Evolutionary conservation across 1,140 invertebrate genomes (phyloP).

Genomic region (Diabrotica undecimpunctata): DNA sequence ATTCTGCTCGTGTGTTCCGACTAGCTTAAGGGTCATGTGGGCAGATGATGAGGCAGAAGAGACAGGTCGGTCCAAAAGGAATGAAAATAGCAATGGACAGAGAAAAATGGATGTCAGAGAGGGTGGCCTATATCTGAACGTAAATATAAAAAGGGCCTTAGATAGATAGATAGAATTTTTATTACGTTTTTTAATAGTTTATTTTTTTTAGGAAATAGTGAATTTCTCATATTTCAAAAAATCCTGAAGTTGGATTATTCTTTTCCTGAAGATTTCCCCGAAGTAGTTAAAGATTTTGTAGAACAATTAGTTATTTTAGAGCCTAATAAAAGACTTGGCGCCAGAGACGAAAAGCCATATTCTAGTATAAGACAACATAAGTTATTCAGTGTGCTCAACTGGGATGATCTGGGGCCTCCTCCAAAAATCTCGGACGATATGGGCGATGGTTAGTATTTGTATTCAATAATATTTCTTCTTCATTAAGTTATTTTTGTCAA

Average conservation of each 20-base stretch:
- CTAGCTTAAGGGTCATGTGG: too few relatives aligned
- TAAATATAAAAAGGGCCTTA: too few relatives aligned
- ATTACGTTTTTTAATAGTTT: too few relatives aligned
- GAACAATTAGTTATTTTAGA: constrained; percentile 81
- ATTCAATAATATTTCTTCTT: background rate
- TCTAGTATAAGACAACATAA: constrained; percentile 77
- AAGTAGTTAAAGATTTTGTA: constrained; percentile 82
- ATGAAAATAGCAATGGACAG: too few relatives aligned
- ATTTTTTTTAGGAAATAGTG: constrained; percentile 62
- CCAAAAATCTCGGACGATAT: constrained; percentile 52
- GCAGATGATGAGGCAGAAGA: too few relatives aligned
- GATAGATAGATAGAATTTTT: too few relatives aligned
- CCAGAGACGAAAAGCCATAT: constrained; percentile 72
- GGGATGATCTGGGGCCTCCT: constrained; percentile 78
- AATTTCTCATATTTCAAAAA: constrained; percentile 97
- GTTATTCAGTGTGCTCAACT: constrained; percentile 83
- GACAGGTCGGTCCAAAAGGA: too few relatives aligned
- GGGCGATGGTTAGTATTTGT: constrained; percentile 4
- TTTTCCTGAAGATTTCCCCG: constrained; percentile 87
- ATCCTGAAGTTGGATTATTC: constrained; percentile 89
- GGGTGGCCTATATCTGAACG: too few relatives aligned
- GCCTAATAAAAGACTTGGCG: constrained; percentile 76
- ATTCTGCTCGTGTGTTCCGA: too few relatives aligned
- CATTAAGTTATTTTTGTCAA: background rate
- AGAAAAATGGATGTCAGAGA: too few relatives aligned